Evolutionary conservation across 2,888 invertebrate species (phyloP).

Genomic region (Rhorus exstirpatorius): DNA sequence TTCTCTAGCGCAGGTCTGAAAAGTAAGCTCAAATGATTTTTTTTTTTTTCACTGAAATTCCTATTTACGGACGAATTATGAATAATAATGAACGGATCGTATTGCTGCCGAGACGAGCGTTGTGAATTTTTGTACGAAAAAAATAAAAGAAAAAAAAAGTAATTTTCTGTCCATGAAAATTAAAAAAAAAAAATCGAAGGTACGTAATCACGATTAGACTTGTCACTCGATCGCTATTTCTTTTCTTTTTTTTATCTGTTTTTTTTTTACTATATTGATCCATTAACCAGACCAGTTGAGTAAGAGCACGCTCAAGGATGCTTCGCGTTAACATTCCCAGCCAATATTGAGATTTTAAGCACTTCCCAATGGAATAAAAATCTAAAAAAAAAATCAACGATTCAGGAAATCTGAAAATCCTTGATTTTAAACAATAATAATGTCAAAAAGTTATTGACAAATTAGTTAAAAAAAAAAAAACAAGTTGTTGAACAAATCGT

Average conservation of each 20-base stretch:
- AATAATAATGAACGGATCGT: conserved; percentile 42
- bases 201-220: conserved; percentile 41
- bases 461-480: too few species aligned
- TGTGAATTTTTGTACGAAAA: not conserved
- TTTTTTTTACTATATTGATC: not conserved
- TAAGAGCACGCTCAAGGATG: not conserved
- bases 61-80: not conserved
- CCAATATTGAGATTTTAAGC: too few species aligned
- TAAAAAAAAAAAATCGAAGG: conserved; percentile 6
- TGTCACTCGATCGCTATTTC: conserved; percentile 54
- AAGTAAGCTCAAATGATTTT: conserved; percentile 35
- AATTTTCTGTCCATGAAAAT: not conserved
- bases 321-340: too few species aligned
- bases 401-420: too few species aligned
- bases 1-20: conserved; percentile 57
- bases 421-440: too few species aligned
- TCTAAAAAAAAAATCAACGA: too few species aligned
- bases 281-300: conserved; percentile 5
- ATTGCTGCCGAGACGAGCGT: conserved; percentile 64
- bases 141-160: conserved; percentile 6
- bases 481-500: too few species aligned
- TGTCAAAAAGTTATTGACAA: too few species aligned
- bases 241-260: conserved; percentile 3
- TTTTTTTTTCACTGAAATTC: not conserved
- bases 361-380: too few species aligned